Conservation (phyloP, 35 echinoderm and acorn worm genomes). For the Anneissia japonica region DNA sequence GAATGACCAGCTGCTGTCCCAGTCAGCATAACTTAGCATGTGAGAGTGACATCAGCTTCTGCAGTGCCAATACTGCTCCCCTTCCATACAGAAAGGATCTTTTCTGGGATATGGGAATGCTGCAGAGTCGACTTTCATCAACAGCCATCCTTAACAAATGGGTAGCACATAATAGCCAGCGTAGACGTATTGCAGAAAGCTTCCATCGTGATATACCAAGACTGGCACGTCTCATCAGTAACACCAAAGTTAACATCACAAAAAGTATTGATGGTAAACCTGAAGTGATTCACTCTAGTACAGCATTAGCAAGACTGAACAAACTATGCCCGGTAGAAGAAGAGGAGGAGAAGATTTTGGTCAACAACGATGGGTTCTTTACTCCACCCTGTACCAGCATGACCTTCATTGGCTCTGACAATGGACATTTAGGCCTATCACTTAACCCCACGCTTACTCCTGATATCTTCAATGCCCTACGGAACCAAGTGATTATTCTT, state of each 20-base stretch:
- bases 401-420: not conserved
- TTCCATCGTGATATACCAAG: not conserved
- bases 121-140: not conserved
- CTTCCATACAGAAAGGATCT: not conserved
- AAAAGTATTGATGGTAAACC: not conserved
- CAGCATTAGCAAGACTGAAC: not conserved
- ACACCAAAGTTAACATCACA: not conserved
- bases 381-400: not conserved
- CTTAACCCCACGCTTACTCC: not conserved
- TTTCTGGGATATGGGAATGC: not conserved
- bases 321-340: not conserved
- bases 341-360: not conserved
- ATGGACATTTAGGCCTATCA: too few species aligned
- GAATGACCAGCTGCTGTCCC: not conserved
- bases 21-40: not conserved
- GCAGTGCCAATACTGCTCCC: not conserved
- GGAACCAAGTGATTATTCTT: not conserved
- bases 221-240: not conserved
- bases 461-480: not conserved
- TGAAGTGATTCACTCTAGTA: not conserved
- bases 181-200: not conserved
- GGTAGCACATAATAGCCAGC: not conserved
- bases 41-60: not conserved
- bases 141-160: not conserved
- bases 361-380: not conserved